These are phyloP conservation scores for Jaculus jaculus DNA, from an alignment of 2,113 vertebrate genomes.

Conservation along the genomic window DNA sequence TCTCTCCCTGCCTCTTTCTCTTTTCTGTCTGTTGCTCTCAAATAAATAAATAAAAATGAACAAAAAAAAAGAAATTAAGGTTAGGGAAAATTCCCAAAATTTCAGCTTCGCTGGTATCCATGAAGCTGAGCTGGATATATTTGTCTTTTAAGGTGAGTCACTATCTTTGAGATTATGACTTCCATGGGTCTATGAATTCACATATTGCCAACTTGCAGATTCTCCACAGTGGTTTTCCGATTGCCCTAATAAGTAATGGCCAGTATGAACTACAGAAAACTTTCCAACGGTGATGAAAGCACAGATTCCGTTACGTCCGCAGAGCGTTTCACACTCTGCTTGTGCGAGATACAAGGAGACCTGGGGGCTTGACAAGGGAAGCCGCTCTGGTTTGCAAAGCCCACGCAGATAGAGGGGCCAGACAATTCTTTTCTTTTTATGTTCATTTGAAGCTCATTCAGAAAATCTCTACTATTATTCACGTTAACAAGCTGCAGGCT, in stretches of 20 bases:
- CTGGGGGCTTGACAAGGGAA: slow-evolving; percentile 36
- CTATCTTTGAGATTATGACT: neutral
- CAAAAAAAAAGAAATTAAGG: no score
- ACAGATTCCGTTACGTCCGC: slow-evolving; percentile 25
- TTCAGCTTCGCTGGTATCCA: slow-evolving; percentile 13
- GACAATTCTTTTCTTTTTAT: slow-evolving; percentile 77
- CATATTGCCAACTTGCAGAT: neutral
- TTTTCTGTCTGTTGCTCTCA: no score
- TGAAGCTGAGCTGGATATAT: slow-evolving; percentile 15
- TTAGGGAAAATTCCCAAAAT: slow-evolving; percentile 53
- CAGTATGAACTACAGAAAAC: slow-evolving; percentile 29
- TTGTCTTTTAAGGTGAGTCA: slow-evolving; percentile 35
- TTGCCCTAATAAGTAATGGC: slow-evolving; percentile 20
- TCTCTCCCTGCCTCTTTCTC: no score
- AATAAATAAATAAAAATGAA: no score
- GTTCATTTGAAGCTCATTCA: slow-evolving; percentile 71
- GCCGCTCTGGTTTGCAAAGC: slow-evolving; percentile 46
- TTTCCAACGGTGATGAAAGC: slow-evolving; percentile 59
- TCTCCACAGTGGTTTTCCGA: neutral
- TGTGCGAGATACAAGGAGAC: slow-evolving; percentile 45
- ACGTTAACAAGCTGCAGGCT: slow-evolving; percentile 74
- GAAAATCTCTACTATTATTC: slow-evolving; percentile 76
- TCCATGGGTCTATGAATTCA: neutral
- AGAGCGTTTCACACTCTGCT: neutral
- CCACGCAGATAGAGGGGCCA: slow-evolving; percentile 35